Percentiles rank a stretch among this genome's conserved stretches.
Conservation (phyloP, 1,140 invertebrate genomes). For the Cardiocondyla obscurior region DNA sequence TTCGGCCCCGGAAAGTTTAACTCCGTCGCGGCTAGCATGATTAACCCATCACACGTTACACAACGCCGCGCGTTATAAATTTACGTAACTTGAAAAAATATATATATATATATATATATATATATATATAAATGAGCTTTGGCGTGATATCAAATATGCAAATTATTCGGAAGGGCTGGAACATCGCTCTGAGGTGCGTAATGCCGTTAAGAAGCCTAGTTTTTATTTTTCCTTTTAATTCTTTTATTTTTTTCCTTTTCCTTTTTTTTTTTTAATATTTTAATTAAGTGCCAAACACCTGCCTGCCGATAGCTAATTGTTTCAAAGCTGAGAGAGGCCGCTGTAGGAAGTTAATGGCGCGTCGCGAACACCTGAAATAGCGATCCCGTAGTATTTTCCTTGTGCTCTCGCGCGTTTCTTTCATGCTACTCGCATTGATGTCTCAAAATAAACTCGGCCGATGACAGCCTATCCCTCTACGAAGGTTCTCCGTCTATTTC, state of each 20-base stretch:
- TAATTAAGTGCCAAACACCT: neutral
- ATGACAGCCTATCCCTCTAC: conserved; percentile 24
- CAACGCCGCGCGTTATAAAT: neutral
- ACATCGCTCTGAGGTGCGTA: neutral
- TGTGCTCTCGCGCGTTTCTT: conserved; percentile 41
- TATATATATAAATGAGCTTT: neutral
- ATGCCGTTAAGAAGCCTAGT: neutral
- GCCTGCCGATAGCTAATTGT: neutral
- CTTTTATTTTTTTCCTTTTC: too few species aligned
- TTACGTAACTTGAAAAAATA: neutral
- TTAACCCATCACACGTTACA: neutral
- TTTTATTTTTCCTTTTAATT: too few species aligned
- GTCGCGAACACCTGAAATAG: conserved; percentile 31
- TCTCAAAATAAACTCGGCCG: conserved; percentile 44
- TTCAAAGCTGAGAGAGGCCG: neutral
- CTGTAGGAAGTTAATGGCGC: conserved; percentile 34
- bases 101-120: neutral
- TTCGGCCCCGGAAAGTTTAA: neutral
- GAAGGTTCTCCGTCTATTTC: conserved; percentile 26
- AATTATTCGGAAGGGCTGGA: neutral
- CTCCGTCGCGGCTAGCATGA: neutral
- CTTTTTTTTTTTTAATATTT: too few species aligned
- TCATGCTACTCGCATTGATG: conserved; percentile 45
- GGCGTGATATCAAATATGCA: neutral
- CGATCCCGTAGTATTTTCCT: conserved; percentile 29